Conservation (phyloP, 2,113 vertebrate species). For the Trogon melanurus region DNA sequence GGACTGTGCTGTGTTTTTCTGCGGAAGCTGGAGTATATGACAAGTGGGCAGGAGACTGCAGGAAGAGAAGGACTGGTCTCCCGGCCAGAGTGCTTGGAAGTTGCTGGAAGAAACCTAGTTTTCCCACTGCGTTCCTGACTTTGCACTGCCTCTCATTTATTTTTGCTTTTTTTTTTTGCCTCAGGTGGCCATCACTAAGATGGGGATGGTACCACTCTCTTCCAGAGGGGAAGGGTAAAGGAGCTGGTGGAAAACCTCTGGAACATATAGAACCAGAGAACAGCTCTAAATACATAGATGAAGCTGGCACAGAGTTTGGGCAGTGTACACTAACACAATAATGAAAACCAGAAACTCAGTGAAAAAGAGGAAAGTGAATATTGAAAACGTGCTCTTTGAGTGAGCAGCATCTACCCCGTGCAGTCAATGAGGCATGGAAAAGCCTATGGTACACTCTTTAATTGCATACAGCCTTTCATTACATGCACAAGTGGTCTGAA, state of each 20-base stretch:
- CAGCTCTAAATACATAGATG: background rate
- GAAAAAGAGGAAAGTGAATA: background rate
- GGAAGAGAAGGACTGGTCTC: background rate
- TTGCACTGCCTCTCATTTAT: background rate
- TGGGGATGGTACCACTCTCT: background rate
- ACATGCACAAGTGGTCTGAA: background rate
- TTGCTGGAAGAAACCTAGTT: slow-evolving; percentile 38
- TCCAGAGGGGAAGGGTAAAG: background rate
- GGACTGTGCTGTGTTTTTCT: slow-evolving; percentile 38
- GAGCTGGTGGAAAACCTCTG: background rate
- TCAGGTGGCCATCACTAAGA: background rate
- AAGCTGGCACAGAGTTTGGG: background rate
- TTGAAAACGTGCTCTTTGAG: background rate
- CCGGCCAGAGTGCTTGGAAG: slow-evolving; percentile 43
- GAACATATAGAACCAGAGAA: background rate
- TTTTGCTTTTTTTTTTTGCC: background rate
- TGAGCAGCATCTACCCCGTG: background rate
- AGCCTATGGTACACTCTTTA: fast-evolving
- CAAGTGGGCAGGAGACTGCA: slow-evolving; percentile 55
- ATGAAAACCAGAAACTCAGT: background rate
- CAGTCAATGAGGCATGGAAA: fast-evolving
- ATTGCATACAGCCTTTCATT: background rate
- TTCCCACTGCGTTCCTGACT: background rate
- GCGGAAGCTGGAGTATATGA: slow-evolving; percentile 34
- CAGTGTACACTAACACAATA: background rate